These are phyloP conservation scores for Nibea albiflora DNA, from an alignment of 2,113 vertebrate genomes.

Conservation along the genomic window DNA sequence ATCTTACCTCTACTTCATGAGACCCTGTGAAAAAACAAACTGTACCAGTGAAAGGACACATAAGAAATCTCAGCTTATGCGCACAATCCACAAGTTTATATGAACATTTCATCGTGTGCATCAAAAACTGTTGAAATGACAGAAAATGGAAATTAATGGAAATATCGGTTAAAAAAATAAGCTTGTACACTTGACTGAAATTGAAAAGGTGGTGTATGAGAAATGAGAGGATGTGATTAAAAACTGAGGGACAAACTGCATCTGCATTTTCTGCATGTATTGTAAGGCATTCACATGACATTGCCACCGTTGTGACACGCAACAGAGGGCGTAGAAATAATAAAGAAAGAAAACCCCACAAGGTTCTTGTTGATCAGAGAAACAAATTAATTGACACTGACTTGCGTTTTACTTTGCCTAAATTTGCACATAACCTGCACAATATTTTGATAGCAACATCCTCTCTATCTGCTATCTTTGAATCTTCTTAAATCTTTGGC, in stretches of 20 bases:
- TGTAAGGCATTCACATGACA: no score
- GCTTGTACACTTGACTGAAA: background rate
- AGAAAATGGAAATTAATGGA: no score
- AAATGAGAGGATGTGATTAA: no score
- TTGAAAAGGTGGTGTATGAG: no score
- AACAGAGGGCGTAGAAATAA: no score
- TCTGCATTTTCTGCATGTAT: no score
- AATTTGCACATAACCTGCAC: background rate
- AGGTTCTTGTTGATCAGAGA: background rate
- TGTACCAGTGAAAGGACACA: background rate
- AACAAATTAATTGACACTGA: background rate
- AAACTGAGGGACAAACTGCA: no score
- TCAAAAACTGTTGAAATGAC: no score
- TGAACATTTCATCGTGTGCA: background rate
- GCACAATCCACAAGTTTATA: background rate
- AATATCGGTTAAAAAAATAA: background rate
- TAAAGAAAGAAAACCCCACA: background rate
- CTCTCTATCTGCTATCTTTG: background rate
- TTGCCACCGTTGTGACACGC: no score
- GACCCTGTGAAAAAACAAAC: background rate
- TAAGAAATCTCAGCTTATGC: background rate
- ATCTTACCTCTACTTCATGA: no score
- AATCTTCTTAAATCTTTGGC: background rate
- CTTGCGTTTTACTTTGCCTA: background rate
- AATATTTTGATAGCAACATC: background rate